Evolutionary conservation across 2,888 invertebrate species (phyloP).

Genomic region (Charanyca ferruginea): DNA sequence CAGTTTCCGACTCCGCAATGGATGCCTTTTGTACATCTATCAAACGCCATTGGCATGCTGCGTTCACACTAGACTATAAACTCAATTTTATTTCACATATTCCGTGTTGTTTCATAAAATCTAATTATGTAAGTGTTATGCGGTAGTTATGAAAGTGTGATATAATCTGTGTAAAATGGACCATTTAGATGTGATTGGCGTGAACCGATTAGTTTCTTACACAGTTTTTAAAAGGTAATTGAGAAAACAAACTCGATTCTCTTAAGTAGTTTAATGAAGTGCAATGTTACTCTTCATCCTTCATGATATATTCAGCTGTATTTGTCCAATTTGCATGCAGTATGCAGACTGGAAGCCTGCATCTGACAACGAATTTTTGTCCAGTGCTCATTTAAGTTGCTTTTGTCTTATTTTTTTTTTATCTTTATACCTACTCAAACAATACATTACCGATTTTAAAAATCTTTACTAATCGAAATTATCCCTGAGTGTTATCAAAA

Average conservation of each 20-base stretch:
- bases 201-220: slow-evolving; percentile 16
- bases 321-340: too few species aligned
- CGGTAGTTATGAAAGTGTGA: slow-evolving; percentile 38
- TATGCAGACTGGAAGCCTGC: too few species aligned
- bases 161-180: slow-evolving; percentile 46
- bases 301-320: too few species aligned
- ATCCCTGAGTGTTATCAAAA: too few species aligned
- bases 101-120: slow-evolving; percentile 37
- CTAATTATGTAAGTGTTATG: slow-evolving; percentile 48
- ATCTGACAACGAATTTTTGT: too few species aligned
- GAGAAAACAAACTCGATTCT: slow-evolving; percentile 26
- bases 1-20: slow-evolving; percentile 40
- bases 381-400: too few species aligned
- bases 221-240: slow-evolving; percentile 8
- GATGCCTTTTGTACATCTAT: slow-evolving; percentile 49
- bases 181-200: slow-evolving; percentile 44
- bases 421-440: too few species aligned
- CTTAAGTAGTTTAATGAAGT: not conserved
- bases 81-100: slow-evolving; percentile 27
- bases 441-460: too few species aligned
- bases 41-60: slow-evolving; percentile 26
- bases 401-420: too few species aligned
- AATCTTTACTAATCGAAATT: too few species aligned
- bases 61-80: slow-evolving; percentile 26
- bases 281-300: not conserved